phyloP scores from a whole-genome alignment of 2,797 vertebrate species.

The Pteropus rufus region DNA sequence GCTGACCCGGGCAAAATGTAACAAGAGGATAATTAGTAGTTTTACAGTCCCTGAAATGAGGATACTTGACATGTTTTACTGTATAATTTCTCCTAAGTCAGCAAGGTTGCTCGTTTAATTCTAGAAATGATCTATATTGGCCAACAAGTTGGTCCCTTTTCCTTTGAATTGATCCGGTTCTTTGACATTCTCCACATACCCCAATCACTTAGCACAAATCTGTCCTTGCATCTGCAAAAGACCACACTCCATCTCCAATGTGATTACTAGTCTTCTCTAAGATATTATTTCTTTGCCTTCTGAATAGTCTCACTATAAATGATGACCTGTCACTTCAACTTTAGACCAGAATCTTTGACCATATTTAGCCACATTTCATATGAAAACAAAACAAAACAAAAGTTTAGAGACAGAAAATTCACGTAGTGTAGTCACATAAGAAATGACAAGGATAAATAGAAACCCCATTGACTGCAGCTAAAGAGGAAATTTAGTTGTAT shows the following conservation, averaged over 20 bases:
- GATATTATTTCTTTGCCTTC: not conserved
- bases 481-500: not conserved
- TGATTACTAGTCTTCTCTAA: not conserved
- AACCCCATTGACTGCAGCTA: too few species aligned
- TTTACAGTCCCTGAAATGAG: not conserved
- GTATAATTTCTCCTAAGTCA: not conserved
- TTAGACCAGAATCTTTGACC: not conserved
- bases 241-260: not conserved
- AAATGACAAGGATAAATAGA: not conserved
- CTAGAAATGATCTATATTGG: not conserved
- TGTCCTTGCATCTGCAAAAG: not conserved
- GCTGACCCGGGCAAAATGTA: not conserved
- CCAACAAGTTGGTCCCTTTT: not conserved
- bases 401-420: not conserved
- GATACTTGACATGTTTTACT: not conserved
- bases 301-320: not conserved
- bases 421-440: not conserved
- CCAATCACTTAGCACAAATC: not conserved
- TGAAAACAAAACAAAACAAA: not conserved
- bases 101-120: not conserved
- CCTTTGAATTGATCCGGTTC: not conserved
- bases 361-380: not conserved
- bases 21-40: not conserved
- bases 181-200: not conserved
- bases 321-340: not conserved